A percentile compares a stretch with the other conserved stretches of the same genome.
Conservation (phyloP, 1,140 invertebrate species). For the Globodera ellingtonae region DNA sequence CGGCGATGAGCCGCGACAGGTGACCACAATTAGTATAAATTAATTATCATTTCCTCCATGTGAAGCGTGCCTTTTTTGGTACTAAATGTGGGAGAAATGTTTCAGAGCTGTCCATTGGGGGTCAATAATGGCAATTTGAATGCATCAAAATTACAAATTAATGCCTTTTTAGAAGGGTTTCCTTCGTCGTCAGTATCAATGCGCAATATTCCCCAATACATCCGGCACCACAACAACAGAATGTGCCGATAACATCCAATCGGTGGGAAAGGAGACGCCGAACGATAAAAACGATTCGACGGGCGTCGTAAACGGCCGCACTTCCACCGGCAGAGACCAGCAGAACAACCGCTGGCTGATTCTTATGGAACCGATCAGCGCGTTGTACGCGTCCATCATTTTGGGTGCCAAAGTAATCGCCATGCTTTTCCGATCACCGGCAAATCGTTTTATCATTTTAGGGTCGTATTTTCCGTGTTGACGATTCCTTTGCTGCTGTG, state of each 20-base stretch:
- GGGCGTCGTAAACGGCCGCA: too few relatives aligned
- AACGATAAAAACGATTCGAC: not conserved
- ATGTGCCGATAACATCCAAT: not conserved
- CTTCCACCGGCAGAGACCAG: not conserved
- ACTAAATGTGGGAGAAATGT: too few relatives aligned
- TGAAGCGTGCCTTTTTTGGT: too few relatives aligned
- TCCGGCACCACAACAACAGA: not conserved
- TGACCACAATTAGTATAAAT: not conserved
- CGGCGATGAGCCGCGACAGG: not conserved
- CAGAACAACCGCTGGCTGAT: constrained; percentile 53
- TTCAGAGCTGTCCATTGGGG: too few relatives aligned
- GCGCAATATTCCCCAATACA: not conserved
- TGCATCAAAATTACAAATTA: too few relatives aligned
- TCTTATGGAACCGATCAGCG: constrained; percentile 57
- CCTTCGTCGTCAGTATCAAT: not conserved
- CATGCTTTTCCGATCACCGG: constrained; percentile 21
- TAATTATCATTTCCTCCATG: too few relatives aligned
- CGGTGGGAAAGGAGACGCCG: not conserved
- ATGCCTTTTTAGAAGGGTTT: not conserved
- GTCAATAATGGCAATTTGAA: too few relatives aligned
- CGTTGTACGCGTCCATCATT: constrained; percentile 47
- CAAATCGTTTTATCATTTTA: constrained; percentile 18
- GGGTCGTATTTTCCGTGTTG: constrained; percentile 53
- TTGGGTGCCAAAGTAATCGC: constrained; percentile 49
- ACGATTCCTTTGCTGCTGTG: constrained; percentile 46